Evolutionary conservation across 2,797 vertebrate genomes (phyloP).

Genomic region (Acanthis flammea): DNA sequence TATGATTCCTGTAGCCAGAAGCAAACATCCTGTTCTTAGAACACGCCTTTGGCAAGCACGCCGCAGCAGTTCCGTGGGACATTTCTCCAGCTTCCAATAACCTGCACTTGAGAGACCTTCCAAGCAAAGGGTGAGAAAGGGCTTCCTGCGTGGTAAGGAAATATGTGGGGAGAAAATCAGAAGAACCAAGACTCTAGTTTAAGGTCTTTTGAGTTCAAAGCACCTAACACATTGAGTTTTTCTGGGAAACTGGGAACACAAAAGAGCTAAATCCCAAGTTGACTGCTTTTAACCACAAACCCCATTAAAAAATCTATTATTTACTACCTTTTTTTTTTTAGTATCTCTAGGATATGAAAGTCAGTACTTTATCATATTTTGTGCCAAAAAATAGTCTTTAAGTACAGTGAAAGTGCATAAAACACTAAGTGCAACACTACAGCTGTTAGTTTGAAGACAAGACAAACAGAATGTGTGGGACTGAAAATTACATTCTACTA

Average conservation of each 20-base stretch:
- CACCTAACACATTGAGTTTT: not conserved
- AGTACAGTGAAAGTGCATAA: not conserved
- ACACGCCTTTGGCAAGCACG: rapidly evolving
- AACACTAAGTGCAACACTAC: not conserved
- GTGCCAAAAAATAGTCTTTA: not conserved
- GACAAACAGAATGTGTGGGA: not conserved
- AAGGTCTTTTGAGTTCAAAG: not conserved
- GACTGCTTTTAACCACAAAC: not conserved
- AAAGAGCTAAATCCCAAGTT: not conserved
- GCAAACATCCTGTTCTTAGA: not conserved
- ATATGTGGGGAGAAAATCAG: not conserved
- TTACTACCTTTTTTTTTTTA: not conserved
- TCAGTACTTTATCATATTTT: not conserved
- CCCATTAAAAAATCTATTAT: not conserved
- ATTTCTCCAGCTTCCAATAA: not conserved
- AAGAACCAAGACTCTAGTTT: not conserved
- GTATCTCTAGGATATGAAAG: not conserved
- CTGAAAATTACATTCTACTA: not conserved
- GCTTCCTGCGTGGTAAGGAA: not conserved
- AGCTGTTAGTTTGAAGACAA: not conserved
- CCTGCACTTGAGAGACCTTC: not conserved
- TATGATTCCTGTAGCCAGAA: not conserved
- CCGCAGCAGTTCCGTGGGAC: not conserved
- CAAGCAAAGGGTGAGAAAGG: not conserved
- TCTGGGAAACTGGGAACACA: not conserved